Conservation (phyloP, 2,888 invertebrate species). For the Muschampia staudingeri region DNA sequence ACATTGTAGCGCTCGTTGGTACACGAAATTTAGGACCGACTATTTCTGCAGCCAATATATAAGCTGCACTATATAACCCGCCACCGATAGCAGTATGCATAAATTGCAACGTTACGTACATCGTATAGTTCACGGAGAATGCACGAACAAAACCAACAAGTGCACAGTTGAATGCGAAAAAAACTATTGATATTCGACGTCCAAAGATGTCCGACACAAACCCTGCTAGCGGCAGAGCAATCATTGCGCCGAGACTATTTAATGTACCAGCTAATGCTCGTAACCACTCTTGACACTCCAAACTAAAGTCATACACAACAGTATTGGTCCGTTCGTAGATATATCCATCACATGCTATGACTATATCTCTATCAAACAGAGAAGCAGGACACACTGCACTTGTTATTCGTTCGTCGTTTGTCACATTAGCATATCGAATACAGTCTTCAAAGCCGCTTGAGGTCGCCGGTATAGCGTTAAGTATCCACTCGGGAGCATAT, state of each 20-base stretch:
- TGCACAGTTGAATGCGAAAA: conserved; percentile 84
- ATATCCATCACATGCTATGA: conserved; percentile 79
- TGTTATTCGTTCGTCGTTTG: conserved; percentile 65
- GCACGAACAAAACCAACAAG: conserved; percentile 81
- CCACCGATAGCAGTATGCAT: conserved; percentile 86
- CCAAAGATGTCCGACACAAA: conserved; percentile 92
- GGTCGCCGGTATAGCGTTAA: conserved; percentile 79
- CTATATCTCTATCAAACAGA: conserved; percentile 78
- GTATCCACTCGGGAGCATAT: conserved; percentile 81
- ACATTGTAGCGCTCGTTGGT: conserved; percentile 93
- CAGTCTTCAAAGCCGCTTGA: conserved; percentile 82
- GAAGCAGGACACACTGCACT: conserved; percentile 74
- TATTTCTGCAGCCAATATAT: conserved; percentile 93
- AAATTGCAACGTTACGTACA: conserved; percentile 84
- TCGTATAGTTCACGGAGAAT: conserved; percentile 85
- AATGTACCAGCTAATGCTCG: conserved; percentile 94
- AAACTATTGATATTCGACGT: conserved; percentile 81
- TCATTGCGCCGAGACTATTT: conserved; percentile 93
- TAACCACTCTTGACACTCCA: conserved; percentile 92
- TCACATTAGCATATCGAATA: conserved; percentile 76
- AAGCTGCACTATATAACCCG: conserved; percentile 85
- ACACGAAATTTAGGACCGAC: conserved; percentile 94
- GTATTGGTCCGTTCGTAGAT: conserved; percentile 83
- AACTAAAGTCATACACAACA: conserved; percentile 84
- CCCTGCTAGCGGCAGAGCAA: conserved; percentile 93